phyloP scores from a whole-genome alignment of 2,797 vertebrate species.

The Liasis olivaceus region DNA sequence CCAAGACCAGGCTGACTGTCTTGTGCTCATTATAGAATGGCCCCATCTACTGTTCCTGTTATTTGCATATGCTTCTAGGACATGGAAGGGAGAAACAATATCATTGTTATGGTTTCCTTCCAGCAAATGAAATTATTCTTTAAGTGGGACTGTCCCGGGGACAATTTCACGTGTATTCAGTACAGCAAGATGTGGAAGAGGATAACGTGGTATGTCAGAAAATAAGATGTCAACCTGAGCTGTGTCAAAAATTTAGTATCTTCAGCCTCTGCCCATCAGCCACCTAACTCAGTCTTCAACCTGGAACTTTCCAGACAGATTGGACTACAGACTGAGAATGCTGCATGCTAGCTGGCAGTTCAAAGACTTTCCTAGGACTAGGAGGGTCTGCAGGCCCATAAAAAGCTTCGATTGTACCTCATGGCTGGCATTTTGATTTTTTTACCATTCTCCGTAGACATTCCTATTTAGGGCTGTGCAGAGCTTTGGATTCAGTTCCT shows the following conservation, averaged over 20 bases:
- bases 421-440: no score
- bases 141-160: not conserved
- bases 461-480: no score
- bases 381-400: no score
- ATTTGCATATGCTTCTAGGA: not conserved
- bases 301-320: not conserved
- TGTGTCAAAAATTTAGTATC: not conserved
- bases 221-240: not conserved
- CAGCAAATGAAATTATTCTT: not conserved
- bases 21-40: conserved; percentile 47
- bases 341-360: no score
- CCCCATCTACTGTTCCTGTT: not conserved
- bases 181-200: not conserved
- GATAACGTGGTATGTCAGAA: not conserved
- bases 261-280: not conserved
- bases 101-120: not conserved
- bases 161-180: not conserved
- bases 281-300: not conserved
- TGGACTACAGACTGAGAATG: not conserved
- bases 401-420: no score
- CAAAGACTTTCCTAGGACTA: no score
- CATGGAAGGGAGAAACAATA: not conserved
- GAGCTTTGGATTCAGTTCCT: no score
- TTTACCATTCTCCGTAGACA: no score
- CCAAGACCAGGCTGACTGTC: conserved; percentile 46